Evolutionary conservation across 2,797 vertebrate genomes (phyloP).

Genomic region (Nannoperca australis): DNA sequence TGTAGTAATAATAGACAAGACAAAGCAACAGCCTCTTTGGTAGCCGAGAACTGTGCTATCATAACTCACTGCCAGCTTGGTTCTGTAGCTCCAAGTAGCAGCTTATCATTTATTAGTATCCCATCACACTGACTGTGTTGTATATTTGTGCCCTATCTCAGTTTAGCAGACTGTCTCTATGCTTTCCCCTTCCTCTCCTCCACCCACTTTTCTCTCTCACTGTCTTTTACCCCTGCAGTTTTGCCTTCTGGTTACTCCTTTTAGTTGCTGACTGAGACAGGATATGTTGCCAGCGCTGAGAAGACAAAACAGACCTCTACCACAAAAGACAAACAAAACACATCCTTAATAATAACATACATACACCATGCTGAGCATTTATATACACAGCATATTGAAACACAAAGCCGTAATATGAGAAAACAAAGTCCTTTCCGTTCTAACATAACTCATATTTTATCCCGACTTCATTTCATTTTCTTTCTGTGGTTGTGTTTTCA

Average conservation of each 20-base stretch:
- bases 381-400: conserved; percentile 34
- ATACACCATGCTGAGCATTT: conserved; percentile 55
- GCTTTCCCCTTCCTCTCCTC: conserved; percentile 18
- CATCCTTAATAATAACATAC: conserved; percentile 68
- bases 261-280: conserved; percentile 77
- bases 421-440: not conserved
- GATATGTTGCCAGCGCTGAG: conserved; percentile 70
- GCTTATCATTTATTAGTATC: conserved; percentile 71
- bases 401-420: conserved; percentile 26
- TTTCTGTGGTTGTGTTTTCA: conserved; percentile 36
- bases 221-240: conserved; percentile 76
- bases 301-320: conserved; percentile 75
- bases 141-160: conserved; percentile 59
- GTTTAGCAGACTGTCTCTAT: conserved; percentile 60
- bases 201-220: conserved; percentile 49
- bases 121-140: conserved; percentile 56
- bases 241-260: conserved; percentile 79
- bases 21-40: conserved; percentile 28
- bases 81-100: conserved; percentile 54
- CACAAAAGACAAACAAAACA: conserved; percentile 72
- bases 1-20: conserved; percentile 32
- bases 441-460: conserved; percentile 21
- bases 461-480: conserved; percentile 32
- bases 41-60: conserved; percentile 25
- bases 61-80: conserved; percentile 43